phyloP scores from a whole-genome alignment of 2,797 vertebrate species.

The Lindbergichthys nudifrons region DNA sequence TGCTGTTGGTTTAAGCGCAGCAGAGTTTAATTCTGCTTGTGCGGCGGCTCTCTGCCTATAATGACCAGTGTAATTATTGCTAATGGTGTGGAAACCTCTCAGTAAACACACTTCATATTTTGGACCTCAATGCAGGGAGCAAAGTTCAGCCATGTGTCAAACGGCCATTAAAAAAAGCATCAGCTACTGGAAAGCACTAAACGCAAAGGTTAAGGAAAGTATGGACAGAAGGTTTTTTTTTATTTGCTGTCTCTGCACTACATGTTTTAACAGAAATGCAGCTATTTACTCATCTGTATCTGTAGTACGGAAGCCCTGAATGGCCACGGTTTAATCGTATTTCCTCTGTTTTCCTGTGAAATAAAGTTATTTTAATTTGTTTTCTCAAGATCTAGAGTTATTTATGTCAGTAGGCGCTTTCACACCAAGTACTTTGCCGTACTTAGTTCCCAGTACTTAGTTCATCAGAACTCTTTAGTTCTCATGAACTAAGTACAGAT shows the following conservation, averaged over 20 bases:
- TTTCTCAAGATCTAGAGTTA: no score
- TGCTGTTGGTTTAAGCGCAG: slow-evolving; percentile 56
- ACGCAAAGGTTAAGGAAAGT: background rate
- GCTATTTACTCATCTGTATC: background rate
- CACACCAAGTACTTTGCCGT: no score
- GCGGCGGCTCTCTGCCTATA: slow-evolving; percentile 41
- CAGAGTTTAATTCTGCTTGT: slow-evolving; percentile 46
- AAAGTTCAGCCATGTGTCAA: slow-evolving; percentile 60
- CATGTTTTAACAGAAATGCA: background rate
- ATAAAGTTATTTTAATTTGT: no score
- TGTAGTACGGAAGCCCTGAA: no score
- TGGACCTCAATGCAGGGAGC: slow-evolving; percentile 34
- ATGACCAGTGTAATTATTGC: slow-evolving; percentile 64
- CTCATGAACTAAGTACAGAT: no score
- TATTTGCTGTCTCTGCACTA: background rate
- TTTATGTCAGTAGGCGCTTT: no score
- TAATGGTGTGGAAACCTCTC: slow-evolving; percentile 69
- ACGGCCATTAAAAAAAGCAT: slow-evolving; percentile 35
- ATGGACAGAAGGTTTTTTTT: slow-evolving; percentile 5
- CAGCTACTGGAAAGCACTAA: slow-evolving; percentile 36
- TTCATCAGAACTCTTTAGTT: no score
- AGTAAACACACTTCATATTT: slow-evolving; percentile 59
- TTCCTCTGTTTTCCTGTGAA: no score
- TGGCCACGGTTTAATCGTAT: no score
- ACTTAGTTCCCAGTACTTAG: no score